Evolutionary conservation across 1,140 invertebrate genomes (phyloP), one percentile per base, ranked within the genome.

Genomic region (Sarcophaga bullata): DNA sequence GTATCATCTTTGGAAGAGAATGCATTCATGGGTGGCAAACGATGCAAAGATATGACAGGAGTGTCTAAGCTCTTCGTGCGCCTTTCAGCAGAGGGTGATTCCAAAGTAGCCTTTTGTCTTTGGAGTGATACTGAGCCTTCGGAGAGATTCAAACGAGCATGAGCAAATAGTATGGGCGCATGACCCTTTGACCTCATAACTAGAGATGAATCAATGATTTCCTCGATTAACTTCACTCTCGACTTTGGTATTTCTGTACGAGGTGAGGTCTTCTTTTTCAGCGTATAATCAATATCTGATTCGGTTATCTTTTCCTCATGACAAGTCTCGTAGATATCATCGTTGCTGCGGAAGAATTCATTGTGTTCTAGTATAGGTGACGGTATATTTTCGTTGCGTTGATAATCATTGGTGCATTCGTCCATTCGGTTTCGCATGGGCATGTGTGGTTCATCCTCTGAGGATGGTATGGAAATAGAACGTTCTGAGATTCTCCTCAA

Each of bases 1-100:
- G 95, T 97, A 87, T 97, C 95, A 90, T 97, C 96, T 90, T 96
- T 96, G 81, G 95, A 96, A 0, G 95, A 96, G 90, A 96, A 96
- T 0, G 95, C 94, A 90, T 96, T 96, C 86, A 95, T 93, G n/a
- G 95, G 94, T 46, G 95, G 95, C 81, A 96, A 90, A 85, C 93
- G 92, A 89, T 95, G 94, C 25, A 96, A 87, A 17, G 95, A 94
- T 86, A 96, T 95, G 72, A 96, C 94, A 10, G 95, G 94, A 17
- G 95, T 94, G 87, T 96, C 96, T 84, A 97, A 91, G 82, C 95
- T 96, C 89, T 96, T 96, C 0, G 95, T 94, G 85, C 95, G 92
- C 83, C 95, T 91, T 83, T 95, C 93, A 19, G 94, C 91, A 11
- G 94, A 93, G 19, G 95, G 95, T 6, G 95, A 96, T 83, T 94